A percentile compares a stretch with the other conserved stretches of the same genome.
These are phyloP conservation scores for Maccullochella peelii DNA, from an alignment of 2,113 vertebrate species.

Conservation along the genomic window DNA sequence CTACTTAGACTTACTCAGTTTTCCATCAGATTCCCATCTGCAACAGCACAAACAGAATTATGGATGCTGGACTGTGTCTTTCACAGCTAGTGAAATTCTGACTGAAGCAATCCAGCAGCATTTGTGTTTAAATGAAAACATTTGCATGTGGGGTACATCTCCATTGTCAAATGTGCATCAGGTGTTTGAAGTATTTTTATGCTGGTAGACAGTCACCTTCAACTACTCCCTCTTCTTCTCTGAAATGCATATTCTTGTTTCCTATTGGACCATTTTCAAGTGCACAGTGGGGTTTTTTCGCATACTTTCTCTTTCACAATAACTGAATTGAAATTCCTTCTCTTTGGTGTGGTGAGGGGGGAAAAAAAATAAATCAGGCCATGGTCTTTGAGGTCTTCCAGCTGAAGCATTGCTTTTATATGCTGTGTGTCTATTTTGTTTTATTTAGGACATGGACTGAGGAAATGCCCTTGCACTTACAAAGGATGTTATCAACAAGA, in stretches of 20 bases:
- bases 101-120: not conserved
- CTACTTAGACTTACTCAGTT: not conserved
- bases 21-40: constrained; percentile 12
- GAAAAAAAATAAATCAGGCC: not conserved
- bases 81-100: constrained; percentile 6
- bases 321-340: not conserved
- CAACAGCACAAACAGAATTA: constrained; percentile 18
- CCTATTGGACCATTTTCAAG: not conserved
- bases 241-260: not conserved
- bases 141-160: not conserved
- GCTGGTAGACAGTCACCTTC: too few relatives aligned
- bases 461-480: not conserved
- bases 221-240: not conserved
- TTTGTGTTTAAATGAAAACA: not conserved
- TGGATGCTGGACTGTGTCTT: constrained; percentile 12
- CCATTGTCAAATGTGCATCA: not conserved
- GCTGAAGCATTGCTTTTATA: not conserved
- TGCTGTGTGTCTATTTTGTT: not conserved
- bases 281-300: too few relatives aligned
- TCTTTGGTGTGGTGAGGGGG: not conserved
- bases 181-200: too few relatives aligned
- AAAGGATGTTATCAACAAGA: not conserved
- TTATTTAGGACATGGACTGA: not conserved
- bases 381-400: not conserved
- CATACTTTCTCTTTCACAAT: not conserved